These are phyloP conservation scores for Myotis findleyi DNA, from an alignment of 2,797 vertebrate species.

Conservation along the genomic window DNA sequence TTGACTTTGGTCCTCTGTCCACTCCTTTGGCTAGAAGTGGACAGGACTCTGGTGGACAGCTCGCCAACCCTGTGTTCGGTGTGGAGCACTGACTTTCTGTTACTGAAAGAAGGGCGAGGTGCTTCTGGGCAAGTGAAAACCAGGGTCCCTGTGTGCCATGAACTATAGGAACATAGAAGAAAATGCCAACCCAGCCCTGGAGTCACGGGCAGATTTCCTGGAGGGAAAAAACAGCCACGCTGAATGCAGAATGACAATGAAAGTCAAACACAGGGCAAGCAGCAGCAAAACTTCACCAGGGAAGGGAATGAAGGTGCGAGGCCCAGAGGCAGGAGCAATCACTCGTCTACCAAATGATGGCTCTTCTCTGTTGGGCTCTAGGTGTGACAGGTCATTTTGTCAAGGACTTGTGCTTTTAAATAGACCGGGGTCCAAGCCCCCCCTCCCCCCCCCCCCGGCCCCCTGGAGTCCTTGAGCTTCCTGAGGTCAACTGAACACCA, in stretches of 20 bases:
- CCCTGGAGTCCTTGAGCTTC: constrained; percentile 12
- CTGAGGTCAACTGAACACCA: background rate
- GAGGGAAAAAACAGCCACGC: background rate
- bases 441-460: rapidly evolving
- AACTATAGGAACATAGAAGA: background rate
- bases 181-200: background rate
- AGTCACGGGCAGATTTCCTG: background rate
- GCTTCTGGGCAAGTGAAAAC: background rate
- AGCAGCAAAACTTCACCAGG: background rate
- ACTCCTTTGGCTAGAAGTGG: background rate
- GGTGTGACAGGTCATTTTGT: background rate
- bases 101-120: background rate
- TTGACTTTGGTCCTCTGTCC: background rate
- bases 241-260: background rate
- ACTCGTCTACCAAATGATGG: background rate
- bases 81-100: background rate
- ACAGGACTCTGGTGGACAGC: background rate
- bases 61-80: background rate
- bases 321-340: background rate
- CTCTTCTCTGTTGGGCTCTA: background rate
- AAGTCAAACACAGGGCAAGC: background rate
- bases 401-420: background rate
- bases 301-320: background rate
- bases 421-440: background rate
- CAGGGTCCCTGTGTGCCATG: background rate